phyloP scores from a whole-genome alignment of 2,113 vertebrate species.

The Mormyrus iriodes region DNA sequence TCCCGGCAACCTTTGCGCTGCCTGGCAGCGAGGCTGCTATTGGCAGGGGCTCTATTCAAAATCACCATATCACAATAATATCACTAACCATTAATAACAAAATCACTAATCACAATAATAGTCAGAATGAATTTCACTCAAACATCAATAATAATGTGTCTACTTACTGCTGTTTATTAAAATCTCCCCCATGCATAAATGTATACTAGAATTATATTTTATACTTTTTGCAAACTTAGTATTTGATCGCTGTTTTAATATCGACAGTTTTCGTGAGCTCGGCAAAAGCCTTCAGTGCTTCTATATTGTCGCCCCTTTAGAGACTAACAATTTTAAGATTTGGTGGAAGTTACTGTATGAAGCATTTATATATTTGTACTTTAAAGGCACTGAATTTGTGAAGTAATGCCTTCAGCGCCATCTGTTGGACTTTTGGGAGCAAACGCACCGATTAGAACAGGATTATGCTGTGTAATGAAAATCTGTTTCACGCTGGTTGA shows the following conservation, averaged over 20 bases:
- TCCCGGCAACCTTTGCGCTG: constrained; percentile 44
- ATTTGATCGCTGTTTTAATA: neutral
- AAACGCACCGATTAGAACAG: neutral
- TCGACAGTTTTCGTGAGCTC: neutral
- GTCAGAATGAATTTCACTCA: neutral
- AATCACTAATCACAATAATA: no score
- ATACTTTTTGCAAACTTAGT: neutral
- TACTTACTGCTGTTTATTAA: neutral
- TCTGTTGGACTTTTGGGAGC: neutral
- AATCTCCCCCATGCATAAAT: neutral
- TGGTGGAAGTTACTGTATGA: neutral
- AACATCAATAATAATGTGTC: neutral
- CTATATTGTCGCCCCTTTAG: neutral
- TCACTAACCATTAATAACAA: no score
- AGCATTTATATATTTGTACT: neutral
- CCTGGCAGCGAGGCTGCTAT: neutral
- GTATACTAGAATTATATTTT: neutral
- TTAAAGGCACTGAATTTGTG: neutral
- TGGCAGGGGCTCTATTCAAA: neutral
- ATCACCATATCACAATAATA: no score
- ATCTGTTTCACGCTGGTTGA: neutral
- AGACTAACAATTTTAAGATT: neutral
- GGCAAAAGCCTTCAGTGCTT: neutral
- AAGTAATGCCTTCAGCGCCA: neutral
- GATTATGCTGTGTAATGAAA: neutral